A percentile compares a stretch with the other conserved stretches of the same genome.
Conservation (phyloP, 2,888 invertebrate genomes). For the Antitype chi region DNA sequence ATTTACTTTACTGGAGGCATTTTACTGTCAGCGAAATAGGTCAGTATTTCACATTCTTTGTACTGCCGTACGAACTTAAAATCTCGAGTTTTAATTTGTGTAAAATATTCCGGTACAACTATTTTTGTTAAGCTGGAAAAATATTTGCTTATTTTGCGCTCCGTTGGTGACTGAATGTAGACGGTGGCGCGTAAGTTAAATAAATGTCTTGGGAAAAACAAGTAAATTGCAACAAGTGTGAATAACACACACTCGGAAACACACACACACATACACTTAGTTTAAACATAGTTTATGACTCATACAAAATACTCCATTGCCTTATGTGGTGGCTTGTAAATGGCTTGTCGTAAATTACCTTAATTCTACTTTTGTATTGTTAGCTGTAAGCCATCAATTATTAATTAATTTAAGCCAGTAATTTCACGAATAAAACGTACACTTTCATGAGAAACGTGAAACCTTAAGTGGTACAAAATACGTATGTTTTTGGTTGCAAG, state of each 20-base stretch:
- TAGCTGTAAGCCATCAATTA: no score
- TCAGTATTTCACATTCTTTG: conserved; percentile 72
- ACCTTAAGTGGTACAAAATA: no score
- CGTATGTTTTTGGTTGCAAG: no score
- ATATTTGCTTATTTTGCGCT: conserved; percentile 41
- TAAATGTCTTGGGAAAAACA: conserved; percentile 4
- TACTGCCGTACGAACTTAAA: conserved; percentile 62
- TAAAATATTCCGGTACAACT: conserved; percentile 59
- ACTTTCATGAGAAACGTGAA: no score
- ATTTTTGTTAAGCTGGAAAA: conserved; percentile 36
- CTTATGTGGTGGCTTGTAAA: no score
- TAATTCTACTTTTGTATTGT: no score
- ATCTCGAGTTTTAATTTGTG: conserved; percentile 71
- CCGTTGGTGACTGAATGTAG: conserved; percentile 14
- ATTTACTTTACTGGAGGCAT: conserved; percentile 78
- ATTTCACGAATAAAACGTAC: background rate
- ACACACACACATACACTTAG: no score
- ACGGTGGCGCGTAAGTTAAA: background rate
- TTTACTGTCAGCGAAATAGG: conserved; percentile 77
- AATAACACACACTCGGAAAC: background rate
- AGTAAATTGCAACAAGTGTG: background rate
- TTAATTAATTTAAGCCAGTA: no score
- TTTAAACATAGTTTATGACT: no score
- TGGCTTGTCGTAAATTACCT: no score
- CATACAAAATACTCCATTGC: no score